Evolutionary conservation across 2,888 invertebrate genomes (phyloP), one percentile per base, ranked within the genome.

Genomic region (Heliconius ethilla): DNA sequence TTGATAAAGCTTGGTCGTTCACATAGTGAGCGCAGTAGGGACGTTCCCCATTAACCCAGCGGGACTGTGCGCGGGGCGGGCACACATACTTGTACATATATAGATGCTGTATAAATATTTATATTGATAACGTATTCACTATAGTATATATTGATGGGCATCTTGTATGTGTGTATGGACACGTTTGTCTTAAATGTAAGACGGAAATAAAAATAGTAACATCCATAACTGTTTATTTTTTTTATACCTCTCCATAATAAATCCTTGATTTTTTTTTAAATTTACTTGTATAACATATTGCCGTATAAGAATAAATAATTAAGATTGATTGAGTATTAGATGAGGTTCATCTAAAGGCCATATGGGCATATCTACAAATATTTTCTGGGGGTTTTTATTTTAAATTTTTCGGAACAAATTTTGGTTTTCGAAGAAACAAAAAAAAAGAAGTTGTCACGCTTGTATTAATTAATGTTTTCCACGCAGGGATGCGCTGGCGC

Each of bases 181-280:
- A 91, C 90, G 87, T 80, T 80, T 91, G 91, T 93, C 91, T 90
- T 91, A 89, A 88, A 84, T 84, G 82, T 90, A 90, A 92, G 92
- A 90, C 89, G 89, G 88, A 90, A 93, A 92, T 92, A 92, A 92
- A 92, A 92, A 91, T 92, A 94, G 91, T 93, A 93, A 93, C 92
- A 93, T 91, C 89, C 87, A 91, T 70, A 76, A 81, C 84, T 81
- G 84, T 87, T 89, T 90, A 81, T 91, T 90, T 87, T 90, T 90
- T 89, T 82, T 80, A 33, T 72, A 27, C 74, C 66, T 69, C 69
- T 33, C 70, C 77, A 70, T 65, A 13, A 25, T 59, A 4, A n/a
- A 33, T 59, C 59, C n/a, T 18, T 51, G 18, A 10, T 22, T 55
- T 6, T 55, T 55, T 22, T 22, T 22, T 1, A 1, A 10, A 55